Base-by-base conservation (phyloP, 2,797 vertebrate species). In the Rhinella marina region DNA sequence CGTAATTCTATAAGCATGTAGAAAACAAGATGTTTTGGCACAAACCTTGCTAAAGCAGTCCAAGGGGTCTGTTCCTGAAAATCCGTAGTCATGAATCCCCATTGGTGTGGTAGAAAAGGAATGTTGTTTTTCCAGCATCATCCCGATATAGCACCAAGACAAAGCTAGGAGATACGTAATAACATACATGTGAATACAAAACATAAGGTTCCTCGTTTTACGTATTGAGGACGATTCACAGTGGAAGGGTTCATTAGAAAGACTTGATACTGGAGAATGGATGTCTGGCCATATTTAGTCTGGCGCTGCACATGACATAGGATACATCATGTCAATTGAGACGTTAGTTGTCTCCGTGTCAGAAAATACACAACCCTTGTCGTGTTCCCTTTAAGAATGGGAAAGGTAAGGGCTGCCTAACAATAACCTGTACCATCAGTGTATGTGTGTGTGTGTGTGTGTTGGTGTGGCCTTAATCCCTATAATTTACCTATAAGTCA, bases 41-140 rank as follows among this genome's bases (percentile, higher is more conserved):
- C 91, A 70, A 91, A 97, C 96, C 90, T 95, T 96, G 90, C 95
- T 96, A 41, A 95, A 97, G 92, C 94, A 96, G 88, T 95, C 91
- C 2, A 97, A 91, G 13, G 96, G 95, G 12, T 97, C 94, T 0
- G 95, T 95, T 62, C 95, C 93, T 0, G 97, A 96, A 92, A 92
- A 97, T 54, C 95, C 96, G 14, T 93, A 97, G 93, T 97, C 95
- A 4, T 97, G 96, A 64, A 97, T 78, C 0, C 95, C 96, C 93
- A 93, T 95, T 0, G 95, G 96, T 1, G 95, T 94, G 1, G 93
- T 95, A 84, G 92, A 92, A 92, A 98, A 97, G 14, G 92, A 94
- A 0, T 95, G 91, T 70, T 95, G 96, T 86, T 94, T 95, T 92
- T 97, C 96, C 91, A 98, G 91, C 92, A 97, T 92, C 92, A 97